Conservation (phyloP, 2,888 invertebrate species). For the Ypsolopha scabrella region DNA sequence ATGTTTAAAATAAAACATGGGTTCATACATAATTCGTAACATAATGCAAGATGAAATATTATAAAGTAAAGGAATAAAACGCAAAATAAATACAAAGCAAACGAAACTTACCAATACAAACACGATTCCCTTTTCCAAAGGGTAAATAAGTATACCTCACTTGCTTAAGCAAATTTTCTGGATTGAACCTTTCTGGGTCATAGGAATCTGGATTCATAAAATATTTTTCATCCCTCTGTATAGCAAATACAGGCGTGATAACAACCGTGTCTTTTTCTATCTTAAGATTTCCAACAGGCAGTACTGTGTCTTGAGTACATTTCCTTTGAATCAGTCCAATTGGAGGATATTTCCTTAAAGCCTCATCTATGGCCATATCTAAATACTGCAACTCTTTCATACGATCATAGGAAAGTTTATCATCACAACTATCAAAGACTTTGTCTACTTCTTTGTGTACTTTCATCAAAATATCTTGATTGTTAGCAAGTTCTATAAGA, state of each 20-base stretch:
- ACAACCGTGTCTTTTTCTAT: constrained; percentile 25
- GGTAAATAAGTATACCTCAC: constrained; percentile 47
- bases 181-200: constrained; percentile 56
- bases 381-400: constrained; percentile 41
- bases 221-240: constrained; percentile 41
- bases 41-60: too few species aligned
- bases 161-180: constrained; percentile 19
- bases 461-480: constrained; percentile 34
- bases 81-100: too few species aligned
- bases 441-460: constrained; percentile 45
- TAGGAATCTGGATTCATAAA: constrained; percentile 44
- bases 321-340: constrained; percentile 31
- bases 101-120: constrained; percentile 57
- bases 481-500: constrained; percentile 37
- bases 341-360: constrained; percentile 38
- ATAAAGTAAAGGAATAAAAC: background rate
- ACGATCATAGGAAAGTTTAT: constrained; percentile 31
- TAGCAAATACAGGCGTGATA: constrained; percentile 28
- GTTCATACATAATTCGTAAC: too few species aligned
- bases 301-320: constrained; percentile 27
- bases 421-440: constrained; percentile 22
- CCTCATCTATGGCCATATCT: constrained; percentile 43
- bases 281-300: constrained; percentile 27
- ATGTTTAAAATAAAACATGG: too few species aligned
- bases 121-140: constrained; percentile 62